Evolutionary conservation across 2,113 vertebrate species (phyloP).

Genomic region (Melanotaenia duboulayi): DNA sequence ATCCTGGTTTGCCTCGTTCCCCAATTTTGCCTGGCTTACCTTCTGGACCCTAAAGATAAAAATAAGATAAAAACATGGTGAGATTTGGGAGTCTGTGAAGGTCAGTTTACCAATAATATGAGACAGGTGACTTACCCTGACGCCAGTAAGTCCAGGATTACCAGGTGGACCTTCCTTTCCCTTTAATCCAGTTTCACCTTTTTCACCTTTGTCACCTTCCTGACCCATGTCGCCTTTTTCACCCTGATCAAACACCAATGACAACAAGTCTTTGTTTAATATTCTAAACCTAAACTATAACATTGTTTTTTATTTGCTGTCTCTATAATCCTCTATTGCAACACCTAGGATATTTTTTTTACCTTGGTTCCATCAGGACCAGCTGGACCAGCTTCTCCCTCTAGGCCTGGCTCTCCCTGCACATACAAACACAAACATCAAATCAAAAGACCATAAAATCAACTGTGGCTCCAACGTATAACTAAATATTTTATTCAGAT

Average conservation of each 20-base stretch:
- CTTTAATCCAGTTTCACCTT: conserved; percentile 89
- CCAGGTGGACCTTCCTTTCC: conserved; percentile 92
- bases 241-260: conserved; percentile 81
- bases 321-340: not conserved
- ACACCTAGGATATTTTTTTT: not conserved
- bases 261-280: not conserved
- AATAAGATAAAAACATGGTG: not conserved
- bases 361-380: conserved; percentile 95
- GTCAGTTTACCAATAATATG: not conserved
- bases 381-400: conserved; percentile 87
- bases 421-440: conserved; percentile 1
- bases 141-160: conserved; percentile 88
- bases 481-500: not conserved
- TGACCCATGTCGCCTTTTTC: conserved; percentile 93
- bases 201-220: conserved; percentile 92
- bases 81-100: not conserved
- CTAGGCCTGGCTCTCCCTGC: conserved; percentile 91
- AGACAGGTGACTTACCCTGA: conserved; percentile 86
- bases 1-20: conserved; percentile 90
- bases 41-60: conserved; percentile 88
- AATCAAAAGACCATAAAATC: not conserved
- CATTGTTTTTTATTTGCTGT: not conserved
- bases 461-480: not conserved
- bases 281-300: not conserved
- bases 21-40: conserved; percentile 94